Conservation (phyloP, 2,113 vertebrate species). For the Manacus vitellinus region DNA sequence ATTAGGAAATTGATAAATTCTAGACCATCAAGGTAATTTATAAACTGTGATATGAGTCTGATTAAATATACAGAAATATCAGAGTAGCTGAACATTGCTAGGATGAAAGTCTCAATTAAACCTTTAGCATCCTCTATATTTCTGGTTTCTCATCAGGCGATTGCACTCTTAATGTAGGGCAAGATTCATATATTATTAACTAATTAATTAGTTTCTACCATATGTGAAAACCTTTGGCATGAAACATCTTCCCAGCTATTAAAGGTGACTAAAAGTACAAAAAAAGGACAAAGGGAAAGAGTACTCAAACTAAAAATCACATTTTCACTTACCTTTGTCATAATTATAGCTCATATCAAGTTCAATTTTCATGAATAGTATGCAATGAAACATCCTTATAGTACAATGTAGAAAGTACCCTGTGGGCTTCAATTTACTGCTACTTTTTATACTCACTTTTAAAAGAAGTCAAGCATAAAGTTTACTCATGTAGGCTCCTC, state of each 20-base stretch:
- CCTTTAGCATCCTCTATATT: constrained; percentile 52
- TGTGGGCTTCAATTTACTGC: constrained; percentile 27
- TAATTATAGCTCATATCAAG: constrained; percentile 68
- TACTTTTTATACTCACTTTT: constrained; percentile 29
- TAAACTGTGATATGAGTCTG: background rate
- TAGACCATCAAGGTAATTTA: background rate
- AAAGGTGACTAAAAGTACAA: constrained; percentile 67
- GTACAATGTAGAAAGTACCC: background rate
- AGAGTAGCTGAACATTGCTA: background rate
- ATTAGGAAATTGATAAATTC: background rate
- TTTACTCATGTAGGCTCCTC: constrained; percentile 33
- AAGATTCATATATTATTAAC: constrained; percentile 75
- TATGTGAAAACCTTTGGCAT: constrained; percentile 67
- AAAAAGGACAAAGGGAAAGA: constrained; percentile 63
- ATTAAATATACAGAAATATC: constrained; percentile 5
- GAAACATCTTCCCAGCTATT: constrained; percentile 53
- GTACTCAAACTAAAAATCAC: constrained; percentile 37
- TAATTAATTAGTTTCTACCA: constrained; percentile 73
- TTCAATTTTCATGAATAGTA: constrained; percentile 55
- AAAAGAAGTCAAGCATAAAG: constrained; percentile 36
- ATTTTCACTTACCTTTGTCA: constrained; percentile 57
- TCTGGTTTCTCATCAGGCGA: constrained; percentile 57
- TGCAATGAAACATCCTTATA: constrained; percentile 1
- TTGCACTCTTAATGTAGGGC: constrained; percentile 51
- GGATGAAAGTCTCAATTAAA: constrained; percentile 60